Evolutionary conservation across 2,888 invertebrate genomes (phyloP), one percentile per base, ranked within the genome.

Genomic region (Mythimna vitellina): DNA sequence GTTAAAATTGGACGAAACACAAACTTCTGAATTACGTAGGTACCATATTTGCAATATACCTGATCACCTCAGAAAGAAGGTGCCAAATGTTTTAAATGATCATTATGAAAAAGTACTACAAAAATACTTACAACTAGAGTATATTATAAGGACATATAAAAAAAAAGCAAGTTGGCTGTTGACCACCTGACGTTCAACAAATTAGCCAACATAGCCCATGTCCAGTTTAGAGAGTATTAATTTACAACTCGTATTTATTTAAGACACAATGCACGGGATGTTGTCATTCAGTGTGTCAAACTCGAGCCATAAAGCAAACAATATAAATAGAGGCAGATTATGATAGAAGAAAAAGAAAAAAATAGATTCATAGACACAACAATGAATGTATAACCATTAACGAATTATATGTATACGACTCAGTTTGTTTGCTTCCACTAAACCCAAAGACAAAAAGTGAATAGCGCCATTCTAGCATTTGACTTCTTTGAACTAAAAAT

Each of bases 121-220:
- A n/a, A 65, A 75, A 74, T 62, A 64, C 58, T 53, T 35, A 57
- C 49, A 76, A 71, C 78, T 74, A 77, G 89, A 85, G 84, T 87
- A 88, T 82, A 81, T n/a, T 82, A 83, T 81, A 80, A 71, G 65
- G 56, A 76, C 71, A 72, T 71, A 56, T 63, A 46, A 74, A 81
- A 78, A n/a, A 88, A 89, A 86, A 12, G 89, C 73, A 90, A 86
- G 86, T 87, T 22, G 54, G 89, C 88, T 82, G 84, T 80, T 72
- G 70, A 78, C 90, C 94, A 94, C 89, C 94, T 94, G 94, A 93
- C 92, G 88, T 92, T 86, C 73, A 69, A 75, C 73, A 85, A 87
- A 83, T 89, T 89, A 87, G 88, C 73, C 68, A 89, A 85, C 88
- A 88, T 83, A 87, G 90, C 91, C 91, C 91, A 86, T 85, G 90